Percentiles rank a stretch among this genome's conserved stretches.
Evolutionary conservation across 2,113 vertebrate species (phyloP).

Genomic region (Laticauda laticaudata): DNA sequence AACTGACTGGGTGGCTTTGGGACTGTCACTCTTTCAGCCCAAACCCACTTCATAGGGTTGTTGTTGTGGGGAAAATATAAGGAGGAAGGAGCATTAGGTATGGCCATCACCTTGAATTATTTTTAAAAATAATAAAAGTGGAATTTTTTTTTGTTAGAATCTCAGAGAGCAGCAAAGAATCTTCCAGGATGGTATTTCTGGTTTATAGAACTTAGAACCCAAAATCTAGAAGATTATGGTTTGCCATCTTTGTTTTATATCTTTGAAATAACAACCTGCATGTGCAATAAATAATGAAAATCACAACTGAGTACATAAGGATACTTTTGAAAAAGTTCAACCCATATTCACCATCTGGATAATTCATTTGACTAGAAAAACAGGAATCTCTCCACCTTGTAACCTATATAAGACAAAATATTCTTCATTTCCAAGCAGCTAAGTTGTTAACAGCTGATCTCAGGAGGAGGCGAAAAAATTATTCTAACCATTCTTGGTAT

Average conservation of each 20-base stretch:
- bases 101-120: not conserved
- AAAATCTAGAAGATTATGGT: not conserved
- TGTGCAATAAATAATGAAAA: not conserved
- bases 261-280: not conserved
- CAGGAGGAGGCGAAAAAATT: conserved; percentile 1
- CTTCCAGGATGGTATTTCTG: not conserved
- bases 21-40: not conserved
- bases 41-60: not conserved
- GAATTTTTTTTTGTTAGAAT: not conserved
- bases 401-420: conserved; percentile 19
- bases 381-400: conserved; percentile 5
- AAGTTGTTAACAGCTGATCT: not conserved
- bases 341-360: not conserved
- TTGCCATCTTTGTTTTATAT: not conserved
- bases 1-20: not conserved
- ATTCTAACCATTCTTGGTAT: conserved; percentile 11
- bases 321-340: not conserved
- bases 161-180: not conserved
- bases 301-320: not conserved
- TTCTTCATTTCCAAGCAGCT: not conserved
- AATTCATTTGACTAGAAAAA: conserved; percentile 19
- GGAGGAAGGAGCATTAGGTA: not conserved
- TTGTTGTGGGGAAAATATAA: not conserved
- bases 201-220: not conserved
- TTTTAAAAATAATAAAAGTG: not conserved